phyloP scores from a whole-genome alignment of 2,797 vertebrate genomes.

The Alauda arvensis region DNA sequence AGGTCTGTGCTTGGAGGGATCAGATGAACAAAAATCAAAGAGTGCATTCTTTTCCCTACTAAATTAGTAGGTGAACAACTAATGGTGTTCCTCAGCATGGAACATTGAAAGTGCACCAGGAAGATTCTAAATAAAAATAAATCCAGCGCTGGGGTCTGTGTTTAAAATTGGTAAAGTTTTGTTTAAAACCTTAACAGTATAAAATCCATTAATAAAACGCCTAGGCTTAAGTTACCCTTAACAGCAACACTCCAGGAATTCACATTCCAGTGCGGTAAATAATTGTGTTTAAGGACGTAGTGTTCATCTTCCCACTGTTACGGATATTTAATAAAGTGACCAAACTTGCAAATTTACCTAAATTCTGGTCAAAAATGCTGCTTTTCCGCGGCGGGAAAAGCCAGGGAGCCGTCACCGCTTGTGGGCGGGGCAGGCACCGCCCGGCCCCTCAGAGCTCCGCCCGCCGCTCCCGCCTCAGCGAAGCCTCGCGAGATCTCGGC shows the following conservation, averaged over 20 bases:
- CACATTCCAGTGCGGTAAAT: rapidly evolving
- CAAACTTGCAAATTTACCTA: rapidly evolving
- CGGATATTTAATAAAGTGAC: background rate
- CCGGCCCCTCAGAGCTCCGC: too few species aligned
- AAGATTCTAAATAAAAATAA: background rate
- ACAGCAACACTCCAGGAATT: rapidly evolving
- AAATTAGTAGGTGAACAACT: background rate
- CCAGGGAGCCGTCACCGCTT: rapidly evolving
- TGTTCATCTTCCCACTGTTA: background rate
- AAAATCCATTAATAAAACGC: rapidly evolving
- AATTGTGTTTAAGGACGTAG: rapidly evolving
- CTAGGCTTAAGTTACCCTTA: background rate
- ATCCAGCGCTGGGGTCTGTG: rapidly evolving
- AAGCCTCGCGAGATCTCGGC: background rate
- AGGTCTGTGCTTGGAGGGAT: background rate
- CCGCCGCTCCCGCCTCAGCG: rapidly evolving
- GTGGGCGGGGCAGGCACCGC: rapidly evolving
- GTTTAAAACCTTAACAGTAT: background rate
- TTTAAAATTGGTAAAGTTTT: background rate
- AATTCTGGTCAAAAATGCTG: rapidly evolving
- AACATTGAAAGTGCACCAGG: rapidly evolving
- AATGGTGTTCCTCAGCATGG: background rate
- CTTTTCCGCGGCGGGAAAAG: rapidly evolving
- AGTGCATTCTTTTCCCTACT: too few species aligned
- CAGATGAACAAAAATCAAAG: background rate